Evolutionary conservation across 2,888 invertebrate species (phyloP).

Genomic region (Ligdia adustata): DNA sequence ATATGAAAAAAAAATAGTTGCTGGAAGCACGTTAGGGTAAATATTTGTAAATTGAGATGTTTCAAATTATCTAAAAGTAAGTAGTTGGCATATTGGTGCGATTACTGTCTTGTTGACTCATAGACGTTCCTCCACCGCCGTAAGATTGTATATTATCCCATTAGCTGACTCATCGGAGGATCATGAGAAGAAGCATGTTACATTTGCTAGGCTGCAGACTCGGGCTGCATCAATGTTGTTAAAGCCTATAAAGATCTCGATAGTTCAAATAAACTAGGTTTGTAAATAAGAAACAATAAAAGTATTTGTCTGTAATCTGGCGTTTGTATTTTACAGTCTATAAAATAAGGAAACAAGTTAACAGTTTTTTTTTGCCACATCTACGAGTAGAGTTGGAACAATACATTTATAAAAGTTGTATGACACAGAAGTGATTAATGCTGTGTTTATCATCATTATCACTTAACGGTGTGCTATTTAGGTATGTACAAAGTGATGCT

Average conservation of each 20-base stretch:
- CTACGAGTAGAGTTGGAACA: too few relatives aligned
- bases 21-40: slow-evolving; percentile 39
- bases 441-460: too few relatives aligned
- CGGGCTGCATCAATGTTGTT: slow-evolving; percentile 30
- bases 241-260: slow-evolving; percentile 38
- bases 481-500: too few relatives aligned
- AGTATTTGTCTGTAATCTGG: slow-evolving; percentile 36
- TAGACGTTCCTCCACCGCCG: slow-evolving; percentile 21
- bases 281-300: slow-evolving; percentile 40
- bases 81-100: slow-evolving; percentile 36
- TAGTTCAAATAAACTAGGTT: slow-evolving; percentile 41
- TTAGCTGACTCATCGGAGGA: slow-evolving; percentile 19
- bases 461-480: too few relatives aligned
- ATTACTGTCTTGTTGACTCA: slow-evolving; percentile 27
- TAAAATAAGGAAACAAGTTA: too few relatives aligned
- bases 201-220: slow-evolving; percentile 30
- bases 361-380: too few relatives aligned
- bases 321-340: slow-evolving; percentile 24
- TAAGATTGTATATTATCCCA: slow-evolving; percentile 22
- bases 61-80: slow-evolving; percentile 39
- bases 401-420: too few relatives aligned
- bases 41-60: slow-evolving; percentile 46
- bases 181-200: slow-evolving; percentile 18
- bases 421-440: too few relatives aligned
- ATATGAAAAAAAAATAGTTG: slow-evolving; percentile 25